Percentiles rank a stretch among this genome's conserved stretches.
Conservation (phyloP, 2,888 invertebrate genomes). For the Mamestra brassicae region DNA sequence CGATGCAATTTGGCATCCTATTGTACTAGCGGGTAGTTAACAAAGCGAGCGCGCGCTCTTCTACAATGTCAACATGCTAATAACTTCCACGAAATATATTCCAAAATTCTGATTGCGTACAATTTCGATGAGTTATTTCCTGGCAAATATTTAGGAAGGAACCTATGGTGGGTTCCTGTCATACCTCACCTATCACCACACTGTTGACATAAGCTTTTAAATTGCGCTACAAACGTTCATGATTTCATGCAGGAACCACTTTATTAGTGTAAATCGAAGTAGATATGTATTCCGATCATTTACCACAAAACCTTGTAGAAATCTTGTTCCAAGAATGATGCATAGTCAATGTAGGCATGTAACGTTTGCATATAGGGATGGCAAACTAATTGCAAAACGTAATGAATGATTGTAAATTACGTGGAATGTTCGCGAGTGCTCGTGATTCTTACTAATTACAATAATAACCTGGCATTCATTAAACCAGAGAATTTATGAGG, state of each 20-base stretch:
- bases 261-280: conserved; percentile 29
- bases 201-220: conserved; percentile 15
- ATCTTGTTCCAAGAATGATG: conserved; percentile 71
- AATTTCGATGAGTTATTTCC: conserved; percentile 34
- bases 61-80: conserved; percentile 50
- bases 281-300: conserved; percentile 40
- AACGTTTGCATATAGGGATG: conserved; percentile 72
- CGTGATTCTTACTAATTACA: conserved; percentile 86
- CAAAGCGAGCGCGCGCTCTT: conserved; percentile 43
- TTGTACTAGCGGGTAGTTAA: conserved; percentile 38
- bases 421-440: conserved; percentile 77
- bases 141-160: conserved; percentile 8
- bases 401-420: conserved; percentile 86
- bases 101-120: conserved; percentile 38
- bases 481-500: conserved; percentile 71
- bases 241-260: conserved; percentile 31
- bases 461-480: conserved; percentile 87
- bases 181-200: neutral
- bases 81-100: conserved; percentile 31
- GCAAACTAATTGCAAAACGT: conserved; percentile 84
- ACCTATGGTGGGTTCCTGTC: neutral
- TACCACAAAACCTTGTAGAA: conserved; percentile 58
- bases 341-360: conserved; percentile 73
- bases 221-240: conserved; percentile 13
- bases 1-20: conserved; percentile 64